A percentile compares a stretch with the other conserved stretches of the same genome.
phyloP scores from a whole-genome alignment of 2,113 vertebrate species.

The Pygoscelis antarcticus region DNA sequence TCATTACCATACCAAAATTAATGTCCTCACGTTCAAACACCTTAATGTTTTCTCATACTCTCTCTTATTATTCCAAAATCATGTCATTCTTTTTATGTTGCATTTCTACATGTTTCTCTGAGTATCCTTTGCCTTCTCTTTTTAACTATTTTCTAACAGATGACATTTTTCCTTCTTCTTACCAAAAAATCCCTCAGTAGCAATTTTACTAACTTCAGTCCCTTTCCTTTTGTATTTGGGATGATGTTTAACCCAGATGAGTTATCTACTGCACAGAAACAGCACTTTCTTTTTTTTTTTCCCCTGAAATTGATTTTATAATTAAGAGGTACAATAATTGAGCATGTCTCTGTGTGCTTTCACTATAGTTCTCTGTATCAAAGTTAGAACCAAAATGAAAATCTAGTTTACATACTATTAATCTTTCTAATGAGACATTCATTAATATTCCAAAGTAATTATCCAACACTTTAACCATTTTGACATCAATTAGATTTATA shows the following conservation, averaged over 20 bases:
- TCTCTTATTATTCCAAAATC: background rate
- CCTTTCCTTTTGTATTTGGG: background rate
- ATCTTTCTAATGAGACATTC: background rate
- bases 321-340: background rate
- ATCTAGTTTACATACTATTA: background rate
- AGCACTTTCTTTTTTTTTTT: background rate
- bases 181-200: background rate
- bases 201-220: background rate
- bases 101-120: background rate
- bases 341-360: background rate
- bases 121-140: background rate
- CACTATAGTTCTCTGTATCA: background rate
- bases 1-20: background rate
- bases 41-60: background rate
- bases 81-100: background rate
- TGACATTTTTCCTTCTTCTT: background rate
- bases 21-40: background rate
- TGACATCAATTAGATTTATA: constrained; percentile 53
- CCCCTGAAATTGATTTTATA: background rate
- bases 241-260: background rate
- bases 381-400: background rate
- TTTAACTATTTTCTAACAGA: background rate
- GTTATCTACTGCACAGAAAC: background rate
- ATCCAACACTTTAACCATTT: constrained; percentile 5
- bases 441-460: constrained; percentile 26